Conservation (phyloP, 2,797 vertebrate genomes). For the Knipowitschia caucasica region DNA sequence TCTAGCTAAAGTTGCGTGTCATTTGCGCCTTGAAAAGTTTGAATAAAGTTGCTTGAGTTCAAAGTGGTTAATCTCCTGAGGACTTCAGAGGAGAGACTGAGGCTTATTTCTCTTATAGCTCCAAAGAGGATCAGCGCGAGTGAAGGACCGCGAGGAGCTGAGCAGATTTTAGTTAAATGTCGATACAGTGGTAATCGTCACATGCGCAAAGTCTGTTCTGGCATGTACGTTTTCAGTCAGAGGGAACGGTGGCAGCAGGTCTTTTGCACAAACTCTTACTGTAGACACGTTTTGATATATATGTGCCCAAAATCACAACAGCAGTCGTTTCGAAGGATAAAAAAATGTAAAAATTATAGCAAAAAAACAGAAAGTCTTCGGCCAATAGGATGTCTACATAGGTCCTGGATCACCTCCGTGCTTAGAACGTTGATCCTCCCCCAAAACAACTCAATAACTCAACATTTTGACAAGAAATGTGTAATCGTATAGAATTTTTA, state of each 20-base stretch:
- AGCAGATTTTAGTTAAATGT: constrained; percentile 51
- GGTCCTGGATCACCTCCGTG: no score
- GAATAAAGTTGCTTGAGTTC: constrained; percentile 43
- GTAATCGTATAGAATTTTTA: no score
- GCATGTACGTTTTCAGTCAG: constrained; percentile 61
- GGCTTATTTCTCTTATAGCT: constrained; percentile 54
- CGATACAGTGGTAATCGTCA: constrained; percentile 67
- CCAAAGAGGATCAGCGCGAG: constrained; percentile 36
- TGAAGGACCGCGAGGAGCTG: constrained; percentile 15
- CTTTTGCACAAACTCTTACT: constrained; percentile 16
- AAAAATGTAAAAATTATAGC: background rate
- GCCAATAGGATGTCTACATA: no score
- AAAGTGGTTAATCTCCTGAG: constrained; percentile 56
- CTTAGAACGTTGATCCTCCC: no score
- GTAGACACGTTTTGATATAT: background rate
- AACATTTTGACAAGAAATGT: no score
- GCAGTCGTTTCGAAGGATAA: background rate
- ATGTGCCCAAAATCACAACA: no score
- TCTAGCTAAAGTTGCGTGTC: constrained; percentile 23
- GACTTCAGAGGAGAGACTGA: constrained; percentile 54
- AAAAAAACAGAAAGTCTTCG: no score
- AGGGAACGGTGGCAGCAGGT: constrained; percentile 58
- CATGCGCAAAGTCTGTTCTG: constrained; percentile 65
- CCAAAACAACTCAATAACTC: no score
- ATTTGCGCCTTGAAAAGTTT: constrained; percentile 41